These are phyloP conservation scores for Microdon myrmicae DNA, from an alignment of 2,888 invertebrate species.

Conservation along the genomic window DNA sequence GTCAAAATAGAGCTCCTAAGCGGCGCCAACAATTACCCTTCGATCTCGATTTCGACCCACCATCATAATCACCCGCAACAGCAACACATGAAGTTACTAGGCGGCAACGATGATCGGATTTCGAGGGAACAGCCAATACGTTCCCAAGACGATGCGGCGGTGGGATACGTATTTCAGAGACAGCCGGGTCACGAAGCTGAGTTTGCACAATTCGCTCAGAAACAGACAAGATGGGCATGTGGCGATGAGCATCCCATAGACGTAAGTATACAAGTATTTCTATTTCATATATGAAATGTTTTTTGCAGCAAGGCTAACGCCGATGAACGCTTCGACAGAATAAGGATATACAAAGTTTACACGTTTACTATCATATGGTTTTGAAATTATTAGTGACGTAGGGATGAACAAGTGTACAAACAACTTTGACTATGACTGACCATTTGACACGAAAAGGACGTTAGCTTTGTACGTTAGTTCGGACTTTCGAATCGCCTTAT, in stretches of 20 bases:
- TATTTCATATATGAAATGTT: constrained; percentile 17
- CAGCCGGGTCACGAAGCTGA: constrained; percentile 81
- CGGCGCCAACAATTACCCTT: constrained; percentile 58
- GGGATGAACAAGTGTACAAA: too few species aligned
- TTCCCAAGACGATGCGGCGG: constrained; percentile 89
- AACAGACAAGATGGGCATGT: constrained; percentile 83
- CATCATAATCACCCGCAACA: constrained; percentile 58
- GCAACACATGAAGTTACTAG: constrained; percentile 82
- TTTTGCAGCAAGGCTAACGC: constrained; percentile 11
- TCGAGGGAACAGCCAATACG: constrained; percentile 64
- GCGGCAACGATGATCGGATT: constrained; percentile 74
- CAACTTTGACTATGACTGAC: too few species aligned
- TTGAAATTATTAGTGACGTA: too few species aligned
- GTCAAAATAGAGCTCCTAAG: constrained; percentile 67
- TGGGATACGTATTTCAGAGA: constrained; percentile 90
- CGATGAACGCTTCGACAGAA: constrained; percentile 10
- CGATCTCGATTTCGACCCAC: constrained; percentile 65
- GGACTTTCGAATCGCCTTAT: too few species aligned
- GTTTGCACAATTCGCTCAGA: constrained; percentile 78
- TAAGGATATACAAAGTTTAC: background rate
- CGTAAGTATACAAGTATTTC: constrained; percentile 70
- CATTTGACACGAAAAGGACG: too few species aligned
- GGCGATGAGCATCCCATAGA: constrained; percentile 89
- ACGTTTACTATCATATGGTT: too few species aligned
- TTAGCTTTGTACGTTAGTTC: too few species aligned